These are phyloP conservation scores for Tragelaphus imberbis DNA, from an alignment of 2,113 vertebrate species.

Conservation along the genomic window DNA sequence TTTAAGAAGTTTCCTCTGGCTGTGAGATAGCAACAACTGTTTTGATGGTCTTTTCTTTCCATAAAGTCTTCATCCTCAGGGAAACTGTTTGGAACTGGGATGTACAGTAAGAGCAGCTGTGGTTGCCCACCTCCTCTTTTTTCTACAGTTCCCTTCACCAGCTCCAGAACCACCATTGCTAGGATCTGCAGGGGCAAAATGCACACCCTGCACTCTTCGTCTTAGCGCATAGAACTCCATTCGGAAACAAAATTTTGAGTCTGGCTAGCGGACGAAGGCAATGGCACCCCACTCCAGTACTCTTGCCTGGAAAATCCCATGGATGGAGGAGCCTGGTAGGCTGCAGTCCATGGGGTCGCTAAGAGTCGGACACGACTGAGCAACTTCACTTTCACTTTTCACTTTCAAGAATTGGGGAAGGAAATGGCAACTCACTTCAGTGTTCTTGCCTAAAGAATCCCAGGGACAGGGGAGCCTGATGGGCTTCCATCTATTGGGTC, in stretches of 20 bases:
- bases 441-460: too few relatives aligned
- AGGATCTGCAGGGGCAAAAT: background rate
- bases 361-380: too few relatives aligned
- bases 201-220: background rate
- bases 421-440: too few relatives aligned
- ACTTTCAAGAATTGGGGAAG: too few relatives aligned
- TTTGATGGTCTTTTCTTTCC: slow-evolving; percentile 83
- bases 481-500: too few relatives aligned
- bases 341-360: too few relatives aligned
- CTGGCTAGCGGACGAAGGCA: background rate
- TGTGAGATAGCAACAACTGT: slow-evolving; percentile 79
- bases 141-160: slow-evolving; percentile 91
- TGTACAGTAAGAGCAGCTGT: slow-evolving; percentile 86
- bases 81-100: slow-evolving; percentile 89
- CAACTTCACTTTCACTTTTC: too few relatives aligned
- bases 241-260: background rate
- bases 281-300: too few relatives aligned
- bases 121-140: slow-evolving; percentile 91
- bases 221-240: background rate
- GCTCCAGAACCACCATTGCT: background rate
- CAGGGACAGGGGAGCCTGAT: too few relatives aligned
- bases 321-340: too few relatives aligned
- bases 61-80: slow-evolving; percentile 89
- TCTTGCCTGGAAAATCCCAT: too few relatives aligned
- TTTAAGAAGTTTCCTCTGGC: background rate